Evolutionary conservation across 2,113 vertebrate species (phyloP), one percentile per base, ranked within the genome.

Genomic region (Austrofundulus limnaeus): DNA sequence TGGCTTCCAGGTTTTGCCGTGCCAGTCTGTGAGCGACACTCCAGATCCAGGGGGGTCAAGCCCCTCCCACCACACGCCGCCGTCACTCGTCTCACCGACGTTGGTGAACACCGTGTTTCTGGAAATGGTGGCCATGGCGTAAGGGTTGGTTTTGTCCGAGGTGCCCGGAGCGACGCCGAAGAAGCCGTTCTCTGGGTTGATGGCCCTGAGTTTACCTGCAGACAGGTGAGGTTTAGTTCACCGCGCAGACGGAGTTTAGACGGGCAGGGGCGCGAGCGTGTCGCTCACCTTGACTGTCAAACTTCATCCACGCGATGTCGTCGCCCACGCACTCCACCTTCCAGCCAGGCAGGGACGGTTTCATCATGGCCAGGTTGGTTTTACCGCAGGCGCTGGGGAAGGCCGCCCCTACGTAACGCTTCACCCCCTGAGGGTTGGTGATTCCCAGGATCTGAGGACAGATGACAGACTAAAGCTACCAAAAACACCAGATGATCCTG

Each of bases 301-400:
- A 98, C 80, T 96, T 99, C 96, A 99, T 98, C 97, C 97, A 99
- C 19, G 97, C 96, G 1, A 98, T 99, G 87, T 99, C 96, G 2
- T 98, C 97, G 0, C 97, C 97, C 34, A 99, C 95, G 9, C 97
- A 99, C 80, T 99, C 96, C 0, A 98, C 86, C 73, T 96, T 98
- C 97, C 97, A 99, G 5, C 96, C 96, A 0, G 97, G 95, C 20
- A 98, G 84, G 2, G 92, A 53, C 13, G 97, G 97, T 34, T 92
- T 95, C 95, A 99, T 96, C 97, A 99, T 98, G 77, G 97, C 97
- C 83, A 99, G 71, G 92, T 99, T 99, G 71, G 97, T 99, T 92
- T 99, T 99, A 25, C 97, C 97, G 14, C 97, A 99, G 20, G 97
- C 97, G 0, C 97, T 99, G 17, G 97, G 97, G 63, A 99, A 99